Evolutionary conservation across 2,113 vertebrate genomes (phyloP).

Genomic region (Mirza zaza): DNA sequence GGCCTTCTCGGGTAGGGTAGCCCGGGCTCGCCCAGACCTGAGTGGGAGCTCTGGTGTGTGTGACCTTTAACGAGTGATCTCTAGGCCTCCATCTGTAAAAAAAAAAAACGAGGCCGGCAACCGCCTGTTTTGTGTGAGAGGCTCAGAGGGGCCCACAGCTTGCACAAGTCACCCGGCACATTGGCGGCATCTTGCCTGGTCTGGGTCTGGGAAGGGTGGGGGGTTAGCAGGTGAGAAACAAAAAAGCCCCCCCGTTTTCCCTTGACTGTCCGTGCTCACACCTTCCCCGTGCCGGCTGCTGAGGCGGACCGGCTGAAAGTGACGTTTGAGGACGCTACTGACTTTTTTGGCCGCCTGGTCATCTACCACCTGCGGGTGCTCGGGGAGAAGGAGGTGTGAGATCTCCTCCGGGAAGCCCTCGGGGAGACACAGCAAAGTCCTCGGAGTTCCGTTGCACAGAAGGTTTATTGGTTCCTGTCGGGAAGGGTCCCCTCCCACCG

Average conservation of each 20-base stretch:
- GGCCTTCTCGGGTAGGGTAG: background rate
- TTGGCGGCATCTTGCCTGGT: too few relatives aligned
- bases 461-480: conserved; percentile 69
- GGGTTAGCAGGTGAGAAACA: rapidly evolving
- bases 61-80: background rate
- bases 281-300: conserved; percentile 89
- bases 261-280: conserved; percentile 87
- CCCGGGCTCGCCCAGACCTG: background rate
- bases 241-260: conserved; percentile 43
- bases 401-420: conserved; percentile 1
- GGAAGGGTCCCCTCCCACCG: background rate
- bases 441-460: conserved; percentile 38
- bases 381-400: conserved; percentile 86
- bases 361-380: conserved; percentile 93
- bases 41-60: background rate
- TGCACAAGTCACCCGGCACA: background rate
- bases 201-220: background rate
- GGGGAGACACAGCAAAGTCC: background rate
- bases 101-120: too few relatives aligned
- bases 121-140: background rate
- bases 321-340: conserved; percentile 91
- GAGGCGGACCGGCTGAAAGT: conserved; percentile 90
- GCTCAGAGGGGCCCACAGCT: background rate
- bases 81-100: background rate
- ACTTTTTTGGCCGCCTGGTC: conserved; percentile 96